Percentiles rank a stretch among this genome's conserved stretches.
Conservation (phyloP, 92 coral and sea anemone species). For the Anthopleura xanthogrammica region DNA sequence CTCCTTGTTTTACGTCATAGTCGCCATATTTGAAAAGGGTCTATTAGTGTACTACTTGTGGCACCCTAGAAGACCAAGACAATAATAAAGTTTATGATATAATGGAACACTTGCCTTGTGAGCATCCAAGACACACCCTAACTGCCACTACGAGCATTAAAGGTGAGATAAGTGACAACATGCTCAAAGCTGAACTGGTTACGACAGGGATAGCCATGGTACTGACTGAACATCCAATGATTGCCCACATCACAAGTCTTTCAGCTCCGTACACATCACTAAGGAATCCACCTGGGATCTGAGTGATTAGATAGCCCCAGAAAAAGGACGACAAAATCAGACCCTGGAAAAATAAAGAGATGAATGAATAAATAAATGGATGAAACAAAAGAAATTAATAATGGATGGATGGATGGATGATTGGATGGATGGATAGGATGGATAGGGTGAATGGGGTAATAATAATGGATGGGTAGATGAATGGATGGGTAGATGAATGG, state of each 20-base stretch:
- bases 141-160: constrained; percentile 31
- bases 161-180: constrained; percentile 21
- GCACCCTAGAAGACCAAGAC: too few relatives aligned
- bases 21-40: too few relatives aligned
- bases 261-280: constrained; percentile 64
- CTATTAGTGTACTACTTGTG: too few relatives aligned
- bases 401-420: not conserved
- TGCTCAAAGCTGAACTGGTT: constrained; percentile 2
- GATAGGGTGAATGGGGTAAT: not conserved
- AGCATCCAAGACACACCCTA: constrained; percentile 52
- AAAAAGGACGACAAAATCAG: constrained; percentile 60
- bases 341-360: constrained; percentile 30
- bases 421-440: too few relatives aligned
- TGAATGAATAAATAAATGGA: not conserved
- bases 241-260: constrained; percentile 39
- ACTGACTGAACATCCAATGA: constrained; percentile 54
- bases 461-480: not conserved
- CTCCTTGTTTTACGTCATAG: too few relatives aligned
- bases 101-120: constrained; percentile 38
- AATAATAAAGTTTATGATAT: too few relatives aligned
- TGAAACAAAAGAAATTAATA: not conserved
- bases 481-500: not conserved
- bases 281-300: constrained; percentile 68
- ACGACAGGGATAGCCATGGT: constrained; percentile 51
- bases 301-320: constrained; percentile 70